Base-by-base conservation (phyloP, 2,797 vertebrate genomes). In the Enteromius anoplus region DNA sequence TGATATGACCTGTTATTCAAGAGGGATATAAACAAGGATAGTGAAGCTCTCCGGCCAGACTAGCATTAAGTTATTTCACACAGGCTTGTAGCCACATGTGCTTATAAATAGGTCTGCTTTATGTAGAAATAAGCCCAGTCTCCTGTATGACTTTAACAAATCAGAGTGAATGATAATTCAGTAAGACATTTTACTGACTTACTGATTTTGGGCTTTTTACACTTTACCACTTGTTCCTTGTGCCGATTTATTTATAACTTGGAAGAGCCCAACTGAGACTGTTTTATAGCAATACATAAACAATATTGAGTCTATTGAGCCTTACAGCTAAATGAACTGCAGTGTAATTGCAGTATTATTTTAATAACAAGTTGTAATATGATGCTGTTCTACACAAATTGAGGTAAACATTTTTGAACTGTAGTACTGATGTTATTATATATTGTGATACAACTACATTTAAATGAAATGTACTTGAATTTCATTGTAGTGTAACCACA, bases 1-100 rank as follows among this genome's bases (percentile, higher is more conserved):
- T 45, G 55, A 45, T 76, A 12, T 76, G 15, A 62, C 58, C 40
- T 45, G 75, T 77, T 62, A 32, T 77, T 23, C 40, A 45, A 77
- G 23, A 62, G 23, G 37, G 3, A 77, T 45, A 77, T 77, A 64
- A 77, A 72, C 68, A 19, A 47, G 5, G 15, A 21, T 12, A 21
- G 9, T 64, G 15, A 45, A 47, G 55, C 7, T 77, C 40, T 45
- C 58, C 47, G 3, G 73, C 55, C 34, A 40, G 34, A 60, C 32
- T 3, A 58, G 34, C 53, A 17, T 75, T 58, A 58, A 40, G 29
- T 37, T 37, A 26, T 9, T 58, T 58, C 55, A 58, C n/a, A 58
- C n/a, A 58, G n/a, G 11, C 29, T 37, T 55, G 29, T 55, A n/a
- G 26, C 19, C 29, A 53, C 29, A 34, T 34, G 29, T 73, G 45